Evolutionary conservation across 2,888 invertebrate species (phyloP).

Genomic region (Perdita meconis): DNA sequence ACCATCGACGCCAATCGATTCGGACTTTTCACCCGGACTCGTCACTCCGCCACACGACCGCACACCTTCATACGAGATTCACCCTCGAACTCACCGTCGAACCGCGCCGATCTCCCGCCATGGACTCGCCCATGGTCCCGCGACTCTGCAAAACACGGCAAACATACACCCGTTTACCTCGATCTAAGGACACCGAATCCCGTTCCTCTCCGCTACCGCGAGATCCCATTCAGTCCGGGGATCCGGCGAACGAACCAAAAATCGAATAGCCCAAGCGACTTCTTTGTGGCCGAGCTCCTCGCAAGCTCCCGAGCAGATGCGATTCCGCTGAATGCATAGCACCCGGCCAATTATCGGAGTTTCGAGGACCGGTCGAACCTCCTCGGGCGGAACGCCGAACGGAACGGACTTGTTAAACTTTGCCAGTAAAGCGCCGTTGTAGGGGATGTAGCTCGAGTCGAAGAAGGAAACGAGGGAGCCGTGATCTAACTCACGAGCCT

Average conservation of each 20-base stretch:
- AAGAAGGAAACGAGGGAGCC: constrained; percentile 35
- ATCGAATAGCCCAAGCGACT: constrained; percentile 2
- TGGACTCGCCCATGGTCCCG: constrained; percentile 30
- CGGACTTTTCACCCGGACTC: constrained; percentile 18
- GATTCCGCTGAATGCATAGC: constrained; percentile 53
- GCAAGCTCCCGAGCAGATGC: constrained; percentile 45
- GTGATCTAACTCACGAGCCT: constrained; percentile 12
- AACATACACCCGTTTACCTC: constrained; percentile 17
- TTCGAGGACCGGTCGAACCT: constrained; percentile 47
- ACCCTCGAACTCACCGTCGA: constrained; percentile 1
- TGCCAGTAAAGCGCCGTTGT: constrained; percentile 40
- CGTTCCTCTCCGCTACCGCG: background rate
- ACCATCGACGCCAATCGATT: constrained; percentile 1
- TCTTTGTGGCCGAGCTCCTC: constrained; percentile 31
- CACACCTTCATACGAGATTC: constrained; percentile 24
- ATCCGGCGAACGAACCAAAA: background rate
- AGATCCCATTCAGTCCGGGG: background rate
- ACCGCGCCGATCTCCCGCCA: constrained; percentile 8
- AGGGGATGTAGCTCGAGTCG: constrained; percentile 51
- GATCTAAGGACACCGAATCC: background rate
- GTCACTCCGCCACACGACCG: constrained; percentile 7
- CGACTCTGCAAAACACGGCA: constrained; percentile 38
- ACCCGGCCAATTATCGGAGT: constrained; percentile 62
- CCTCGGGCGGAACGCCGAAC: constrained; percentile 46
- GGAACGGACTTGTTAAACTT: constrained; percentile 61